A percentile compares a stretch with the other conserved stretches of the same genome.
These are phyloP conservation scores for Spondyliosoma cantharus DNA, from an alignment of 2,797 vertebrate genomes.

Conservation along the genomic window DNA sequence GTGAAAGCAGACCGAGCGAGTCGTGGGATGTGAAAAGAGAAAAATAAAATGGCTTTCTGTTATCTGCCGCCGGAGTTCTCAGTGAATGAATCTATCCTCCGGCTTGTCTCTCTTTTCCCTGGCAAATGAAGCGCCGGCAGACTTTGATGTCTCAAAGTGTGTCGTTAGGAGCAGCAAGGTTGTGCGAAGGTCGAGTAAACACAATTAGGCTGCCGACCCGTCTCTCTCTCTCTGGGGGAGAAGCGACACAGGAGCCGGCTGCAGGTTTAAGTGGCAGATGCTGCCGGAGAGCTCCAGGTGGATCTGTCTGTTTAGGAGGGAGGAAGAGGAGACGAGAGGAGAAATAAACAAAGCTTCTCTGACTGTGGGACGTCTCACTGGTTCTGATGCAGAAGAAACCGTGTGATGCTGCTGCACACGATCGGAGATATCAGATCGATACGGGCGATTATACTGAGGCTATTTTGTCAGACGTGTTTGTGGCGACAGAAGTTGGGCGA, in stretches of 20 bases:
- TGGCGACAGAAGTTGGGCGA: too few species aligned
- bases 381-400: not conserved
- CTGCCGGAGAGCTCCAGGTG: slow-evolving; percentile 17
- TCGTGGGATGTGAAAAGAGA: slow-evolving; percentile 36
- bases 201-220: slow-evolving; percentile 34
- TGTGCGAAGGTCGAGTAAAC: slow-evolving; percentile 63
- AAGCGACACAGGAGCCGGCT: slow-evolving; percentile 21
- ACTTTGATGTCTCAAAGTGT: slow-evolving; percentile 48
- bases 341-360: slow-evolving; percentile 3
- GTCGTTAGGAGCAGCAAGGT: slow-evolving; percentile 50
- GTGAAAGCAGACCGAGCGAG: slow-evolving; percentile 48
- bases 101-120: slow-evolving; percentile 35
- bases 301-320: slow-evolving; percentile 19
- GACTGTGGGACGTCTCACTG: slow-evolving; percentile 1
- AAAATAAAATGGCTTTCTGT: slow-evolving; percentile 68
- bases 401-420: not conserved
- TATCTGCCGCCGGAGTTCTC: slow-evolving; percentile 51
- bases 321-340: slow-evolving; percentile 14
- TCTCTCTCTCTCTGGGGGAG: slow-evolving; percentile 5
- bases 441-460: not conserved
- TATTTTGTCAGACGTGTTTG: too few species aligned
- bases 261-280: slow-evolving; percentile 34
- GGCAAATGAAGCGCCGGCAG: slow-evolving; percentile 37
- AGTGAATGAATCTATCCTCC: slow-evolving; percentile 40
- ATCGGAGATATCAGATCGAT: not conserved